These are phyloP conservation scores for Spodoptera exigua DNA, from an alignment of 2,888 invertebrate species.

Conservation along the genomic window DNA sequence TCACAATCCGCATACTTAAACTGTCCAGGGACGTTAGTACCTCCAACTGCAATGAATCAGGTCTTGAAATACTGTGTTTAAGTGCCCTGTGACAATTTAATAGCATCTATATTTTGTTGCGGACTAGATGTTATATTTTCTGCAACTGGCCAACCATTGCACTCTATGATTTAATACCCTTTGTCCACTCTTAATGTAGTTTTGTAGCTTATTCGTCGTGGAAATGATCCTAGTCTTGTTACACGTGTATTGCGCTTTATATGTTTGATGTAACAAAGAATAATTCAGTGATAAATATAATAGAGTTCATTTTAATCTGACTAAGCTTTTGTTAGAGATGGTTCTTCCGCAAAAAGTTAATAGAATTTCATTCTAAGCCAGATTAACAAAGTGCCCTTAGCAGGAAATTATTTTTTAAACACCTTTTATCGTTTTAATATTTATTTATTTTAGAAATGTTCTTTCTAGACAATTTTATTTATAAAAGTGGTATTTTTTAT, in stretches of 20 bases:
- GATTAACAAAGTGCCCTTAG: neutral
- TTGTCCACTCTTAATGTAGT: conserved; percentile 65
- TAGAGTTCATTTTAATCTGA: too few relatives aligned
- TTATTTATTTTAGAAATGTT: neutral
- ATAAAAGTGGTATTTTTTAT: neutral
- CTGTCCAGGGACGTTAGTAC: conserved; percentile 50
- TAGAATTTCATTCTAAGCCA: neutral
- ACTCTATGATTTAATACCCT: conserved; percentile 73
- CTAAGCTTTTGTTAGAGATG: too few relatives aligned
- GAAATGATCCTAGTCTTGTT: conserved; percentile 43
- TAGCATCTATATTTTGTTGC: conserved; percentile 75
- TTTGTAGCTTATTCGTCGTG: conserved; percentile 61
- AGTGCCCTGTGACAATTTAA: conserved; percentile 69
- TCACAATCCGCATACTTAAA: conserved; percentile 29
- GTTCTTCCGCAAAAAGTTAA: neutral
- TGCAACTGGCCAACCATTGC: conserved; percentile 68
- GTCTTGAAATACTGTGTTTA: conserved; percentile 58
- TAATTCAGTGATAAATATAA: too few relatives aligned
- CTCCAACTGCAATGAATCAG: conserved; percentile 62
- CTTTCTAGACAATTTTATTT: neutral
- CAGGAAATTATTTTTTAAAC: neutral
- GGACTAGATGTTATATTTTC: conserved; percentile 73
- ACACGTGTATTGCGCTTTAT: too few relatives aligned
- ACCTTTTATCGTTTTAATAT: neutral
- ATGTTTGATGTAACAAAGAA: conserved; percentile 11